Evolutionary conservation across 1,140 invertebrate species (phyloP), one percentile per base, ranked within the genome.

Genomic region (Cyclargus thomasi): DNA sequence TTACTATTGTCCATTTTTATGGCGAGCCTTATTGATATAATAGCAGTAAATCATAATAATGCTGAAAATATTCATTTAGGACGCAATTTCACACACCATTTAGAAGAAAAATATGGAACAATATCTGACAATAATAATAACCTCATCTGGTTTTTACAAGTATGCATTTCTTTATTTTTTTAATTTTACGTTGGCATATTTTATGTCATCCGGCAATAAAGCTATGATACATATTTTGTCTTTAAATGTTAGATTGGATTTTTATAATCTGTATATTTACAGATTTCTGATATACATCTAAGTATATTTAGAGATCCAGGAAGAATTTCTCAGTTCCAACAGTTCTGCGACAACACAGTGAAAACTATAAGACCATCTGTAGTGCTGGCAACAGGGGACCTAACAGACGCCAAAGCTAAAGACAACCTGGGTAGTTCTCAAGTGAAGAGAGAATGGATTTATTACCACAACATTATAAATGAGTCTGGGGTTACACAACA

Each of bases 231-330:
- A n/a, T n/a, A n/a, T n/a, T n/a, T n/a, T n/a, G n/a, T n/a, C n/a
- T n/a, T n/a, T n/a, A n/a, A n/a, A n/a, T n/a, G n/a, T n/a, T n/a
- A n/a, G 6, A 29, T 6, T 29, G 2, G 23, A 29, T 29, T 29
- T 29, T 29, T 29, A 6, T 63, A 36, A 36, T 63, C 18, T 62
- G 11, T 67, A 21, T 62, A 39, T 68, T 81, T 92, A 70, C 80
- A 97, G 95, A 95, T 97, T 77, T 95, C 95, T 65, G 97, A 98
- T 88, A 93, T 98, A 65, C 97, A 98, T 85, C 93, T 98, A 67
- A 98, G 97, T 83, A 94, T 96, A 82, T 97, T 96, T 87, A 92
- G 93, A 81, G 97, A 97, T 83, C 90, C 90, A 53, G 91, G 91
- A 22, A 92, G 97, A 83, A 94, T 95, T 80, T 92, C 92, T 20